Percentiles rank a stretch among this genome's conserved stretches.
Conservation (phyloP, 1,140 invertebrate genomes). For the Bombus vancouverensis region DNA sequence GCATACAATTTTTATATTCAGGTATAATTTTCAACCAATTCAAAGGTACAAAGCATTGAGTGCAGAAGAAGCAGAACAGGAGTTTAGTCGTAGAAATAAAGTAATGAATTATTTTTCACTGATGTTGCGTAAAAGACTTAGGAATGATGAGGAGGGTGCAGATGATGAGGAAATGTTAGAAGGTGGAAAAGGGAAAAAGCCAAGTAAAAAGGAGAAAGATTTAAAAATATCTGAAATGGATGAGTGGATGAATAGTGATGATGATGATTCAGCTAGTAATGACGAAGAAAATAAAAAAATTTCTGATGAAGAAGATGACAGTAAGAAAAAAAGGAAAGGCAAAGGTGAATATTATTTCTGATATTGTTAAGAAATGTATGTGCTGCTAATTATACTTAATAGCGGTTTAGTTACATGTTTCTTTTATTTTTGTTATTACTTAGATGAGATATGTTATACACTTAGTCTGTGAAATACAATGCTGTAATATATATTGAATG, state of each 20-base stretch:
- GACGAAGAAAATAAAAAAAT: constrained; percentile 87
- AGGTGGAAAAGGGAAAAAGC: constrained; percentile 83
- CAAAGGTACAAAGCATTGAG: constrained; percentile 96
- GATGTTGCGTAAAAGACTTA: constrained; percentile 94
- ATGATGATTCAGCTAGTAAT: constrained; percentile 88
- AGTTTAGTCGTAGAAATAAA: constrained; percentile 96
- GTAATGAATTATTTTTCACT: constrained; percentile 97
- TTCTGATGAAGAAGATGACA: constrained; percentile 86
- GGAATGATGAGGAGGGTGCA: constrained; percentile 91
- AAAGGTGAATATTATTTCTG: constrained; percentile 50
- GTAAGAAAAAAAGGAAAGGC: constrained; percentile 87
- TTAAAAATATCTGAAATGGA: constrained; percentile 97
- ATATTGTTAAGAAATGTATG: constrained; percentile 11
- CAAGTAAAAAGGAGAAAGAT: constrained; percentile 84
- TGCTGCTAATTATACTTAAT: constrained; percentile 4
- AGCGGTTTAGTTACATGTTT: not conserved
- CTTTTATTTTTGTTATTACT: not conserved
- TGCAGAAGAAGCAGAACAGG: constrained; percentile 98
- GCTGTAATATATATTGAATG: too few relatives aligned
- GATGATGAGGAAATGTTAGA: constrained; percentile 87
- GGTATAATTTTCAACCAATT: constrained; percentile 94
- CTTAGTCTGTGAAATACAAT: too few relatives aligned
- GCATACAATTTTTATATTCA: constrained; percentile 62
- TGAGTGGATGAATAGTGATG: constrained; percentile 93
- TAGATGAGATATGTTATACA: not conserved